Percentiles rank a stretch among this genome's conserved stretches.
Evolutionary conservation across 2,113 vertebrate genomes (phyloP).

Genomic region (Heterotis niloticus): DNA sequence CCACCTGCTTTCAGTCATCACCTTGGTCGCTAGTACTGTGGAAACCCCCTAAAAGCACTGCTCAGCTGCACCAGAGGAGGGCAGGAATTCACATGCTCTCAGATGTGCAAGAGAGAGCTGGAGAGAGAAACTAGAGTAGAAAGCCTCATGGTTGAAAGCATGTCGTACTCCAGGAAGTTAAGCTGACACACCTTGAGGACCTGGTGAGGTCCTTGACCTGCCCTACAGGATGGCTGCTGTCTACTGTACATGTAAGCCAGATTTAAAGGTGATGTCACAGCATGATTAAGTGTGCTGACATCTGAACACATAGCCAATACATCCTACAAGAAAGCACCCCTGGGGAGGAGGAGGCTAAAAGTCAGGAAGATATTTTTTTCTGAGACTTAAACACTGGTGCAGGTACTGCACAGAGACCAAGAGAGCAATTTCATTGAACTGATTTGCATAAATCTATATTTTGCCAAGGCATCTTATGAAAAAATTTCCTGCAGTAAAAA

Average conservation of each 20-base stretch:
- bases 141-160: too few species aligned
- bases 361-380: neutral
- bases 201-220: neutral
- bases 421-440: neutral
- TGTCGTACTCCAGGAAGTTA: neutral
- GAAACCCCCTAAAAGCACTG: too few species aligned
- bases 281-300: neutral
- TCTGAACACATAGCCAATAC: neutral
- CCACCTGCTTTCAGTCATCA: neutral
- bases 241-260: neutral
- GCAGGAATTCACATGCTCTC: too few species aligned
- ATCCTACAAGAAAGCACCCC: neutral
- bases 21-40: too few species aligned
- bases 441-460: neutral
- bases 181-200: neutral
- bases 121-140: too few species aligned
- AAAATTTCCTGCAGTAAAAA: too few species aligned
- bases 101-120: too few species aligned
- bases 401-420: neutral
- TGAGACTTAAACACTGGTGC: too few species aligned
- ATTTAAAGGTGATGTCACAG: neutral
- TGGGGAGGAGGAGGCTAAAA: neutral
- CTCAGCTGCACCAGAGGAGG: too few species aligned
- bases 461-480: neutral
- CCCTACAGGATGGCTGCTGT: neutral